Percentiles rank a stretch among this genome's conserved stretches.
These are phyloP conservation scores for Columbina picui DNA, from an alignment of 2,113 vertebrate species.

Conservation along the genomic window DNA sequence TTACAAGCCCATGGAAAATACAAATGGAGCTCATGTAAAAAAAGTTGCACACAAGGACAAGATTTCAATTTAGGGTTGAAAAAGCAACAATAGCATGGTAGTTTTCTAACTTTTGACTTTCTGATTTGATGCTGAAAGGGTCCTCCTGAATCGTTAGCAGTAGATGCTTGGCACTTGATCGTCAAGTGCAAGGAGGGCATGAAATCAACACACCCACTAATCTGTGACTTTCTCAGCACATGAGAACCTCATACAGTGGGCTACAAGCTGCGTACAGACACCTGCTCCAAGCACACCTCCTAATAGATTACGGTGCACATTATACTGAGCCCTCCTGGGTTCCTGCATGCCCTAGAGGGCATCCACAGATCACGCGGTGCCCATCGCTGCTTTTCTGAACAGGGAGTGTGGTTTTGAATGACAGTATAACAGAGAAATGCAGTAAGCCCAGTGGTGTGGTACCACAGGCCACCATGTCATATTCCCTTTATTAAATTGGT, in stretches of 20 bases:
- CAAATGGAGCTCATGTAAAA: not conserved
- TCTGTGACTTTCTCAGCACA: not conserved
- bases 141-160: not conserved
- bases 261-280: not conserved
- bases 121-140: not conserved
- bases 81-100: not conserved
- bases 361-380: accelerated
- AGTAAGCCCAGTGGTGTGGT: not conserved
- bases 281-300: not conserved
- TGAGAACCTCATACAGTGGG: accelerated
- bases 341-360: not conserved
- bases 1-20: not conserved
- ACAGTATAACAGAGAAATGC: not conserved
- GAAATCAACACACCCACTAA: accelerated
- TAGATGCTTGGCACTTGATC: not conserved
- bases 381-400: not conserved
- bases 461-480: not conserved
- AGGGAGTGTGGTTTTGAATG: not conserved
- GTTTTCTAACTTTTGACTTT: not conserved
- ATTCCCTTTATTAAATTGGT: not conserved
- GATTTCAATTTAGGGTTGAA: not conserved
- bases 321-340: accelerated
- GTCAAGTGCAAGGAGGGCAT: not conserved
- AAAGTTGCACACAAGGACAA: not conserved
- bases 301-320: accelerated